Conservation (phyloP, 2,888 invertebrate species). For the Clitarchus hookeri region DNA sequence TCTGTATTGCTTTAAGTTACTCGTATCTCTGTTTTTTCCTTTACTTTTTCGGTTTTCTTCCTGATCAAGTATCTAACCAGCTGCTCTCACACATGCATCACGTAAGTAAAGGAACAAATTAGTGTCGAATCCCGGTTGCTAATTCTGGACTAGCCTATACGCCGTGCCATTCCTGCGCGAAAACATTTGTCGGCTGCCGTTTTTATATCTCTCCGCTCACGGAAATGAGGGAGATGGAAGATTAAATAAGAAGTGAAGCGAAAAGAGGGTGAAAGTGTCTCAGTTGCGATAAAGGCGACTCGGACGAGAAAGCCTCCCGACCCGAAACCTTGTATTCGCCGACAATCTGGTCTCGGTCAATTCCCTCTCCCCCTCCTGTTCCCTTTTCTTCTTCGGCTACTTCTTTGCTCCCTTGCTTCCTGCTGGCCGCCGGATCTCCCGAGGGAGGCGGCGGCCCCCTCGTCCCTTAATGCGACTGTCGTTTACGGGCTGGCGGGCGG, state of each 20-base stretch:
- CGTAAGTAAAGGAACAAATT: too few species aligned
- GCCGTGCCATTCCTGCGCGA: not conserved
- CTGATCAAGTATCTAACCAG: too few species aligned
- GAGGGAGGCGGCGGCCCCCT: not conserved
- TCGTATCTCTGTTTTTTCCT: too few species aligned
- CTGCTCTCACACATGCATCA: too few species aligned
- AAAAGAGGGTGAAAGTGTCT: constrained; percentile 2
- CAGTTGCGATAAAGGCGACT: constrained; percentile 10
- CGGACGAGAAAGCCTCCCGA: not conserved
- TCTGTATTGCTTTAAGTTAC: too few species aligned
- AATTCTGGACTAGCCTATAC: not conserved
- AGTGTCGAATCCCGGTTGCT: not conserved
- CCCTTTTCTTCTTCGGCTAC: not conserved
- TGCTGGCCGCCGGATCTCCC: not conserved
- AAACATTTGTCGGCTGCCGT: not conserved
- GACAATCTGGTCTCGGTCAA: constrained; percentile 9
- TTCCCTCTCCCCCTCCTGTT: not conserved
- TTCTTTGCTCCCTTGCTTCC: not conserved
- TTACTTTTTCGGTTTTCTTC: too few species aligned
- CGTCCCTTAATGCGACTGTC: constrained; percentile 11
- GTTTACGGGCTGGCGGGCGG: constrained; percentile 5
- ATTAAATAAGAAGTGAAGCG: not conserved
- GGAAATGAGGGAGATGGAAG: constrained; percentile 14
- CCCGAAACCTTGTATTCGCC: not conserved
- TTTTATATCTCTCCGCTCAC: not conserved